These are phyloP conservation scores for Crenichthys baileyi DNA, from an alignment of 2,797 vertebrate genomes.

Conservation along the genomic window DNA sequence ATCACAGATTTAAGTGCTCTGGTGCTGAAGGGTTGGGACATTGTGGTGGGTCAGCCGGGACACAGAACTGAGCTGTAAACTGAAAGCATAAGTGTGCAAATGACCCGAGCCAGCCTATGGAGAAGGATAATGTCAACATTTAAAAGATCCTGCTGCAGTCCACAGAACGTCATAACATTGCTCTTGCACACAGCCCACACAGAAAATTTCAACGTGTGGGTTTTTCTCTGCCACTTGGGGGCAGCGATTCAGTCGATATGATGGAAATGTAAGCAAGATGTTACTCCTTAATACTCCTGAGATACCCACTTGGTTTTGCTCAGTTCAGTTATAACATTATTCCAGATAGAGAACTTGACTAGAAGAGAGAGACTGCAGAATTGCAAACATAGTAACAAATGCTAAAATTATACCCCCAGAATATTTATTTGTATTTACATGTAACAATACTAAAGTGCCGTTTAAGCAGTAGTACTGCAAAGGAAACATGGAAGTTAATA, in stretches of 20 bases:
- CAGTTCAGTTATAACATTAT: slow-evolving; percentile 3
- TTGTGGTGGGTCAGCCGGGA: slow-evolving; percentile 37
- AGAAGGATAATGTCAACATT: slow-evolving; percentile 38
- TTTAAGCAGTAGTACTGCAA: neutral
- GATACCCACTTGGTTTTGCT: neutral
- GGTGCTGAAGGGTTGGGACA: slow-evolving; percentile 36
- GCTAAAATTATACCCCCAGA: neutral
- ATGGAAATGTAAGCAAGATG: slow-evolving; percentile 16
- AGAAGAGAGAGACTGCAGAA: neutral
- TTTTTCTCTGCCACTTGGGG: slow-evolving; percentile 14
- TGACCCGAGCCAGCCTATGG: slow-evolving; percentile 32
- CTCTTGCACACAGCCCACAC: slow-evolving; percentile 21
- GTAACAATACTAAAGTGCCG: neutral
- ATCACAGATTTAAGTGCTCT: slow-evolving; percentile 29
- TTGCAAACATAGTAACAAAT: slow-evolving; percentile 6
- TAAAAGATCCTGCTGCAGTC: slow-evolving; percentile 30
- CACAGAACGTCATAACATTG: slow-evolving; percentile 34
- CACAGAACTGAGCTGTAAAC: slow-evolving; percentile 38
- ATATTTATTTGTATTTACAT: neutral
- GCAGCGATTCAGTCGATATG: slow-evolving; percentile 11
- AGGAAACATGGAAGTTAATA: neutral
- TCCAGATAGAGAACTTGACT: slow-evolving; percentile 16
- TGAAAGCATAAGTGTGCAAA: slow-evolving; percentile 39
- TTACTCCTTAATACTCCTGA: neutral
- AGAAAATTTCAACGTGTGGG: slow-evolving; percentile 26